These are phyloP conservation scores for Cherax quadricarinatus DNA, from an alignment of 1,140 invertebrate species.

Conservation along the genomic window DNA sequence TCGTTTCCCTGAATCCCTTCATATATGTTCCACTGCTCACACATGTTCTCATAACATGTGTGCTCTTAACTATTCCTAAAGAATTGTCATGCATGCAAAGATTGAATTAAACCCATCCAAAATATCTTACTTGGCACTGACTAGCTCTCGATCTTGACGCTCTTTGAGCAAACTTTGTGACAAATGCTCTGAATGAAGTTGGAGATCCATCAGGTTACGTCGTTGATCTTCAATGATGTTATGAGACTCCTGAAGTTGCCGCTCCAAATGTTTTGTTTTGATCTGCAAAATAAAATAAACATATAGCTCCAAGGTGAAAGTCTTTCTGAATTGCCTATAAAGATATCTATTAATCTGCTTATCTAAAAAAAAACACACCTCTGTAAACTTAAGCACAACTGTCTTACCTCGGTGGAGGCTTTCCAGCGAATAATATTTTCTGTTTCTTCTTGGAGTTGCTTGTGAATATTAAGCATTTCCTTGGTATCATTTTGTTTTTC, in stretches of 20 bases:
- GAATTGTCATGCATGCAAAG: too few relatives aligned
- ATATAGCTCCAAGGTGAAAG: too few relatives aligned
- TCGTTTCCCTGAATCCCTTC: too few relatives aligned
- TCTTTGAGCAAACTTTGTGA: slow-evolving; percentile 40
- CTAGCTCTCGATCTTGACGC: slow-evolving; percentile 41
- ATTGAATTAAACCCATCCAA: neutral
- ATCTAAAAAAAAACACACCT: neutral
- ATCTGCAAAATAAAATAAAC: neutral
- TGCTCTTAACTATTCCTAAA: too few relatives aligned
- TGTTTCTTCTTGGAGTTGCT: slow-evolving; percentile 23
- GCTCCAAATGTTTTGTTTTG: slow-evolving; percentile 44
- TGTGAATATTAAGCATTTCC: slow-evolving; percentile 16
- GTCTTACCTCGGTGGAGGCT: slow-evolving; percentile 33
- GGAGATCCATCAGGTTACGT: slow-evolving; percentile 38
- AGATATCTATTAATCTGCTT: too few relatives aligned
- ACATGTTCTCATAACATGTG: too few relatives aligned
- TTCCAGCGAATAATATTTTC: slow-evolving; percentile 48
- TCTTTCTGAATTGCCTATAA: too few relatives aligned
- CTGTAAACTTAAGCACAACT: neutral
- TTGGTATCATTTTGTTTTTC: neutral
- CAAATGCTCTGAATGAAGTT: slow-evolving; percentile 47
- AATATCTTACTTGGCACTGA: slow-evolving; percentile 28
- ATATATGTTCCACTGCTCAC: too few relatives aligned
- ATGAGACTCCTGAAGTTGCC: slow-evolving; percentile 10
- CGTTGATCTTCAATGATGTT: slow-evolving; percentile 33